Evolutionary conservation across 2,888 invertebrate species (phyloP), one percentile per base, ranked within the genome.

Genomic region (Callyntrura guangdongensis): DNA sequence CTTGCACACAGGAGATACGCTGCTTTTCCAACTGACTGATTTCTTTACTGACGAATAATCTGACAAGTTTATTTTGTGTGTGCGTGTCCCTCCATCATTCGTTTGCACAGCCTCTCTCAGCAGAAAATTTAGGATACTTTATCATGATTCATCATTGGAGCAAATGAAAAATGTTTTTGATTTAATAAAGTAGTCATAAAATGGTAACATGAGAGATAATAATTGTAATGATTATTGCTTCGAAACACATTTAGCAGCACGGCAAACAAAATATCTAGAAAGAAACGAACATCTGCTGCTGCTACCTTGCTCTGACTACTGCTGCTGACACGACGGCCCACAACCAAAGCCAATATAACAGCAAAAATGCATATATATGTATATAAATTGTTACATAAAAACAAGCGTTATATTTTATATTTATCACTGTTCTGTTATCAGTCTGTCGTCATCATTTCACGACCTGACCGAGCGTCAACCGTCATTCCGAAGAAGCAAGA

Each of bases 201-300:
- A 69, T 45, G 53, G 69, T 69, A 81, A 69, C 87, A 87, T 36
- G 87, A 81, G 36, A 82, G 82, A 79, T 79, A 67, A 86, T 86
- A 56, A 86, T 69, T 69, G 22, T 79, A 61, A 86, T 61, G 77
- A 64, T 61, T 86, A 86, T 81, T 87, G 87, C 87, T 67, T 22
- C 25, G 67, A 79, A 74, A 47, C 61, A 22, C 82, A 64, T 82
- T 36, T 82, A 82, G 14, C 64, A 82, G 81, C 27, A 69, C 45
- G 25, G 3, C 59, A 61, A 36, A 77, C 25, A 47, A 74, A 59
- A 59, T 59, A 25, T 82, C 20, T 59, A 86, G 59, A 36, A 53
- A 27, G 49, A 59, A 25, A 83, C 67, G n/a, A 53, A 84, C 64
- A 53, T 82, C 82, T 64, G 81, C 81, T 64, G 20, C 83, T 45